Percentiles rank a stretch among this genome's conserved stretches.
Evolutionary conservation across 2,797 vertebrate genomes (phyloP).

Genomic region (Aplochiton taeniatus): DNA sequence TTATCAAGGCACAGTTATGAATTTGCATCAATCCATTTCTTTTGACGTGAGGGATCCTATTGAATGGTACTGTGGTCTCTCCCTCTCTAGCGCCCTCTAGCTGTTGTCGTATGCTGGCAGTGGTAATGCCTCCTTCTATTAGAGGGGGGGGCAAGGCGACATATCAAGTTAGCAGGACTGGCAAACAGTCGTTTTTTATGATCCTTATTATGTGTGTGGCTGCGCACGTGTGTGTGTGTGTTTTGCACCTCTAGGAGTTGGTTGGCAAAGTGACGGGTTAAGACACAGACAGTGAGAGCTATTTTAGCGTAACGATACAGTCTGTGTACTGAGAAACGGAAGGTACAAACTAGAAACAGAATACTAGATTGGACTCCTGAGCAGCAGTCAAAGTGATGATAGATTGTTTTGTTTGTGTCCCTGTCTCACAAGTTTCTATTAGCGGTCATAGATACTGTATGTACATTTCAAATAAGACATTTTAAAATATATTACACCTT

Average conservation of each 20-base stretch:
- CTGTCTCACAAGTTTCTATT: slow-evolving; percentile 6
- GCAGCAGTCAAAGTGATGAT: slow-evolving; percentile 27
- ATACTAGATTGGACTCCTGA: slow-evolving; percentile 52
- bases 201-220: slow-evolving; percentile 8
- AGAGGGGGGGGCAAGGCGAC: slow-evolving; percentile 25
- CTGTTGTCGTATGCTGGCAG: slow-evolving; percentile 59
- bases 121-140: slow-evolving; percentile 54
- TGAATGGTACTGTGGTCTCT: slow-evolving; percentile 22
- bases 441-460: slow-evolving; percentile 19
- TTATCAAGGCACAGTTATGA: slow-evolving; percentile 75
- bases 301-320: slow-evolving; percentile 26
- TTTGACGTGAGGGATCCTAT: slow-evolving; percentile 21
- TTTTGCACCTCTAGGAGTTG: slow-evolving; percentile 15
- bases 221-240: slow-evolving; percentile 10
- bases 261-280: slow-evolving; percentile 36
- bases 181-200: slow-evolving; percentile 38
- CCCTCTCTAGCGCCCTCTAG: slow-evolving; percentile 33
- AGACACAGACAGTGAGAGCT: slow-evolving; percentile 42
- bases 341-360: slow-evolving; percentile 19
- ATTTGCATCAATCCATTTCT: slow-evolving; percentile 57
- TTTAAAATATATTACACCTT: slow-evolving; percentile 21
- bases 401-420: slow-evolving; percentile 35
- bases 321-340: slow-evolving; percentile 6
- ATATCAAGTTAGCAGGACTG: slow-evolving; percentile 59
- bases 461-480: slow-evolving; percentile 19